These are phyloP conservation scores for Glossophaga mutica DNA, from an alignment of 2,797 vertebrate genomes.

Conservation along the genomic window DNA sequence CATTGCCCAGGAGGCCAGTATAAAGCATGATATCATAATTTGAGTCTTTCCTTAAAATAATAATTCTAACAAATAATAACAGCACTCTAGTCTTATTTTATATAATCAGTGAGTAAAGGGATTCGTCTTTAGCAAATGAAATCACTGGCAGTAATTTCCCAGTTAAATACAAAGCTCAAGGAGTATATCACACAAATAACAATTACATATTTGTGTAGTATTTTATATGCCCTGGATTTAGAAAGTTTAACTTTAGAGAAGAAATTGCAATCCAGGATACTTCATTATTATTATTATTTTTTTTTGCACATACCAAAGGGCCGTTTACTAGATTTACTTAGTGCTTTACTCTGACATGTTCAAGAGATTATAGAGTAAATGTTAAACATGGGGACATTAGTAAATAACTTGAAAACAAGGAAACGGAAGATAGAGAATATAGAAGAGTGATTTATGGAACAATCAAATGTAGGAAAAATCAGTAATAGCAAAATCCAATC, in stretches of 20 bases:
- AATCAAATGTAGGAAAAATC: not conserved
- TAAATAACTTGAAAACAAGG: slow-evolving; percentile 9
- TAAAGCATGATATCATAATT: not conserved
- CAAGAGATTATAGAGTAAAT: not conserved
- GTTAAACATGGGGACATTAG: not conserved
- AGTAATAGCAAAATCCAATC: not conserved
- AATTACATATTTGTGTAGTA: not conserved
- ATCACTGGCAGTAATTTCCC: not conserved
- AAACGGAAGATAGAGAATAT: not conserved
- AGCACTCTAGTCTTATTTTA: not conserved
- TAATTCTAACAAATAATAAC: slow-evolving; percentile 12
- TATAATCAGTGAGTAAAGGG: slow-evolving; percentile 9
- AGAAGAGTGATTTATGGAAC: not conserved
- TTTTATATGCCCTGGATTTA: slow-evolving; percentile 12
- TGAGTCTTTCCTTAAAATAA: slow-evolving; percentile 22
- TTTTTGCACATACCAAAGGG: not conserved
- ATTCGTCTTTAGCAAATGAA: not conserved
- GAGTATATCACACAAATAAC: not conserved
- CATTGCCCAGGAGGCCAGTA: not conserved
- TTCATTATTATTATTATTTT: slow-evolving; percentile 7
- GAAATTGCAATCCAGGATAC: slow-evolving; percentile 31
- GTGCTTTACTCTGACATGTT: not conserved
- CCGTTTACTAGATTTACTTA: slow-evolving; percentile 9
- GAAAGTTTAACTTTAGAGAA: slow-evolving; percentile 14
- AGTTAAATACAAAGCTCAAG: not conserved